phyloP scores from a whole-genome alignment of 2,797 vertebrate species.

The Morelia viridis region DNA sequence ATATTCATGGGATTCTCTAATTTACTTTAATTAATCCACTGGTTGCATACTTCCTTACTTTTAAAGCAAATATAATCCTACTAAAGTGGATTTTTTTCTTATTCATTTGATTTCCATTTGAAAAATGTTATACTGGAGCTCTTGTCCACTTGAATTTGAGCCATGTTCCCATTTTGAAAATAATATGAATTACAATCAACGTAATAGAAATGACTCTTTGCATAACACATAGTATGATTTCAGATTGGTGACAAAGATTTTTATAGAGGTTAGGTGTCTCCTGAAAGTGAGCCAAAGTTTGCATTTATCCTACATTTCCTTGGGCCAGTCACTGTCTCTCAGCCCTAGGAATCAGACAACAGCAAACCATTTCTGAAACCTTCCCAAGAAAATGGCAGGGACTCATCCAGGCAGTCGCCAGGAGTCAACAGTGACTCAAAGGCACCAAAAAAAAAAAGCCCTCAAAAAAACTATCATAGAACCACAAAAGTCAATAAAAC shows the following conservation, averaged over 20 bases:
- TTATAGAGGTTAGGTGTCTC: neutral
- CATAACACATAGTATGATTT: neutral
- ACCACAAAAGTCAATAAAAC: neutral
- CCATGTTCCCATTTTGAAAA: neutral
- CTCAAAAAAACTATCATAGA: neutral
- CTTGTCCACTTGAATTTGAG: neutral
- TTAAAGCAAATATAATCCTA: neutral
- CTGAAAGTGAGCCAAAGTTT: neutral
- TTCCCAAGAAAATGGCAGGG: neutral
- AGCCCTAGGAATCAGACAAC: too few relatives aligned
- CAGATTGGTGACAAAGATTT: neutral
- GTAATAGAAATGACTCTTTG: neutral
- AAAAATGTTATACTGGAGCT: neutral
- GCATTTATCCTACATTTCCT: neutral
- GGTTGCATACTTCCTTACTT: neutral
- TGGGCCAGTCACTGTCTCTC: neutral
- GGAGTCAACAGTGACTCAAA: neutral
- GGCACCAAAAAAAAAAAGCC: too few relatives aligned
- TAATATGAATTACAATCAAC: neutral
- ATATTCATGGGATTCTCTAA: neutral
- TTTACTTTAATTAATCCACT: neutral
- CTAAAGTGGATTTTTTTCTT: neutral
- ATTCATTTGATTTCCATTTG: neutral
- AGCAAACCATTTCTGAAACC: neutral
- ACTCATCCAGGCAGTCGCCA: neutral